These are phyloP conservation scores for Acrossocheilus fasciatus DNA, from an alignment of 2,797 vertebrate species.

Conservation along the genomic window DNA sequence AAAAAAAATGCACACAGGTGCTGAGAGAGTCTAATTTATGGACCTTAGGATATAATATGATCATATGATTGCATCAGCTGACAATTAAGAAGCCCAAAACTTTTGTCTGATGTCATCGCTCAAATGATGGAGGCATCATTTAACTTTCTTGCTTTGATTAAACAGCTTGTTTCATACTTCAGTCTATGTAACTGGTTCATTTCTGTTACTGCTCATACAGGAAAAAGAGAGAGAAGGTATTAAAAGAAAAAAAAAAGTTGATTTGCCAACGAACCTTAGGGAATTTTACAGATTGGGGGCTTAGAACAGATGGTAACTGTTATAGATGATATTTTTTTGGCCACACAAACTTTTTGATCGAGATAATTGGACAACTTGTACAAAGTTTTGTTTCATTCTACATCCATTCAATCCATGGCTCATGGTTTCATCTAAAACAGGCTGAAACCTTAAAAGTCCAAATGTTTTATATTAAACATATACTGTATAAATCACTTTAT, in stretches of 20 bases:
- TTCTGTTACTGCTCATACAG: conserved; percentile 71
- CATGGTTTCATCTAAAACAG: conserved; percentile 69
- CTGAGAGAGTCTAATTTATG: conserved; percentile 3
- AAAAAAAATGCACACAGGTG: neutral
- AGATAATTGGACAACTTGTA: conserved; percentile 80
- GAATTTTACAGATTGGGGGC: conserved; percentile 73
- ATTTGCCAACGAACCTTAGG: conserved; percentile 77
- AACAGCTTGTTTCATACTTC: conserved; percentile 71
- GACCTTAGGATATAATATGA: conserved; percentile 68
- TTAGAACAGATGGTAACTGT: conserved; percentile 80
- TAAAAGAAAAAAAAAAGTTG: conserved; percentile 67
- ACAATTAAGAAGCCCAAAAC: conserved; percentile 77
- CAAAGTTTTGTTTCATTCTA: conserved; percentile 69
- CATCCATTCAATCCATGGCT: conserved; percentile 74
- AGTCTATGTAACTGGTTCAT: conserved; percentile 75
- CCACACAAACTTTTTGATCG: conserved; percentile 79
- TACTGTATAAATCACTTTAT: neutral
- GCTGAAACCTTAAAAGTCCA: conserved; percentile 44
- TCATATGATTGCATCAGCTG: conserved; percentile 73
- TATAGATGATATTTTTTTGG: conserved; percentile 49
- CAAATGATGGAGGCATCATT: conserved; percentile 78
- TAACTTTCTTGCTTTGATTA: conserved; percentile 76
- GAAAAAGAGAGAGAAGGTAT: conserved; percentile 65
- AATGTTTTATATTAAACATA: neutral
- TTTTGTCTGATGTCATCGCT: conserved; percentile 67